A percentile compares a stretch with the other conserved stretches of the same genome.
Conservation (phyloP, 2,888 invertebrate genomes). For the Pogonocherus hispidulus region DNA sequence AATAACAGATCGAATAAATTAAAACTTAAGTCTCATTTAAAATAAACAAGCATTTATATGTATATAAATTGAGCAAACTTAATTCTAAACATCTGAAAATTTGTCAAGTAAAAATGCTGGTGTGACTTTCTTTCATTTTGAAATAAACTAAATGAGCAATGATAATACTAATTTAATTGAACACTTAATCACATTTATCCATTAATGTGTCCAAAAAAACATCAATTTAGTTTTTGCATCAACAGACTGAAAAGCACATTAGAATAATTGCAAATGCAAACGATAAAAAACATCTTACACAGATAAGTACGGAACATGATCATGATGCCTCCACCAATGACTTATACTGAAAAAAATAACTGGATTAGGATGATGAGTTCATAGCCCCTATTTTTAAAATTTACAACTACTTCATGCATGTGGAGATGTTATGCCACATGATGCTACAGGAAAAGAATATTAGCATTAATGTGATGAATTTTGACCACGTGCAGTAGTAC, state of each 20-base stretch:
- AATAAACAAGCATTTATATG: conserved; percentile 40
- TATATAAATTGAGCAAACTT: conserved; percentile 45
- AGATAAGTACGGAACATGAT: conserved; percentile 61
- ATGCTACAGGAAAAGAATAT: conserved; percentile 27
- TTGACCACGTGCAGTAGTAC: too few relatives aligned
- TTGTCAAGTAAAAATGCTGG: conserved; percentile 22
- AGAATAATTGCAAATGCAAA: conserved; percentile 29
- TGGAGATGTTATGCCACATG: conserved; percentile 10
- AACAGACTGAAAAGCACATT: conserved; percentile 32
- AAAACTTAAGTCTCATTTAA: conserved; percentile 39
- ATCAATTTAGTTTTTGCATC: conserved; percentile 20
- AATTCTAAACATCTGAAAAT: conserved; percentile 14
- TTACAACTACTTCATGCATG: conserved; percentile 34
- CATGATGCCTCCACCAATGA: conserved; percentile 65
- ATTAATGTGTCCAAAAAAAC: conserved; percentile 16
- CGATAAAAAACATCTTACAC: conserved; percentile 48
- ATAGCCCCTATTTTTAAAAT: conserved; percentile 20
- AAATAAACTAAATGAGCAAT: conserved; percentile 22
- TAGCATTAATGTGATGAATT: too few relatives aligned
- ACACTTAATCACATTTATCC: conserved; percentile 35
- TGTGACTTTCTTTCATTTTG: conserved; percentile 19
- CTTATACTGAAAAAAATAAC: conserved; percentile 66
- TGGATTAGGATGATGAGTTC: conserved; percentile 48
- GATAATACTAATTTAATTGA: conserved; percentile 32
- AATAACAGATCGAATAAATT: conserved; percentile 45